Evolutionary conservation across 1,140 invertebrate genomes (phyloP).

Genomic region (Oedothorax gibbosus): DNA sequence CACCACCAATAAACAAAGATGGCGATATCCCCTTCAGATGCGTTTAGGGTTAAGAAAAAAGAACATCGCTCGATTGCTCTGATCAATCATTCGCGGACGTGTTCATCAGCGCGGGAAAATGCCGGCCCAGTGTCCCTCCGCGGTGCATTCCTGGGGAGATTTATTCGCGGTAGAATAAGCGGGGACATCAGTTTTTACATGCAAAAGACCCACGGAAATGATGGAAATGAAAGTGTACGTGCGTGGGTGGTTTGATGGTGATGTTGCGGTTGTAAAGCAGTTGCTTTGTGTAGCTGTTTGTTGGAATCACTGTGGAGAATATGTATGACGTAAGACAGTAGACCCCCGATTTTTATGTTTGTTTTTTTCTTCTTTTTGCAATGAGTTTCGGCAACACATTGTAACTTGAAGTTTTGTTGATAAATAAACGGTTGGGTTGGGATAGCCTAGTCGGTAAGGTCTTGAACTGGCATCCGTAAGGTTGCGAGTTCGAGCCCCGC

Average conservation of each 20-base stretch:
- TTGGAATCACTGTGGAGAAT: no score
- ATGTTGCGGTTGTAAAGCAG: neutral
- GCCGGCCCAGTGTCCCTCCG: constrained; percentile 7
- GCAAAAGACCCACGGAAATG: constrained; percentile 12
- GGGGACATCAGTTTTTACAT: constrained; percentile 34
- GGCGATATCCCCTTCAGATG: no score
- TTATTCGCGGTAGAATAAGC: constrained; percentile 15
- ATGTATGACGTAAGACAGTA: no score
- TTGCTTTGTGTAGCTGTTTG: neutral
- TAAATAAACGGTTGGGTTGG: no score
- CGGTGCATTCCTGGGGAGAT: constrained; percentile 25
- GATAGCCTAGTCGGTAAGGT: no score
- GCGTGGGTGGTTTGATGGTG: neutral
- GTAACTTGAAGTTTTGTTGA: no score
- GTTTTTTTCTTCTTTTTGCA: neutral
- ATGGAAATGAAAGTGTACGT: constrained; percentile 16
- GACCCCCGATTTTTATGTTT: neutral
- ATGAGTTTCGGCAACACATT: neutral
- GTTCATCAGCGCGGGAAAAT: constrained; percentile 35
- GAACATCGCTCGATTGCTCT: constrained; percentile 28
- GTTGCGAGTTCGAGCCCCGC: no score
- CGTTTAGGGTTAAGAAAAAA: neutral
- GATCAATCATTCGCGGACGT: constrained; percentile 41
- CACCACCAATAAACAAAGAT: no score
- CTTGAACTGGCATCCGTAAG: no score